These are phyloP conservation scores for Sus scrofa DNA, from an alignment of 2,113 vertebrate species.

Conservation along the genomic window T2T-Sscrofa CM000812.6:192270501-192271000, in stretches of 20 bases:
- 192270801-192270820: conserved; percentile 77
- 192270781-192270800: conserved; percentile 68
- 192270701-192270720: not conserved
- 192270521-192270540: not conserved
- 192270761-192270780: conserved; percentile 67
- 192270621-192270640: not conserved
- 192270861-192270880: conserved; percentile 80
- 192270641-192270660: not conserved
- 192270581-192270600: not conserved
- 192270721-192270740: not conserved
- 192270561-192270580: not conserved
- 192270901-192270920: conserved; percentile 83
- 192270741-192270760: not conserved
- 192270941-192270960: conserved; percentile 85
- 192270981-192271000: conserved; percentile 83
- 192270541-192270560: not conserved
- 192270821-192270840: conserved; percentile 79
- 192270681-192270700: not conserved
- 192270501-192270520: not conserved
- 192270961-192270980: conserved; percentile 82
- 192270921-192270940: conserved; percentile 87
- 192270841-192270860: conserved; percentile 77
- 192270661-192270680: not conserved
- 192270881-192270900: conserved; percentile 84
- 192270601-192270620: not conserved